Evolutionary conservation across 2,888 invertebrate genomes (phyloP), one percentile per base, ranked within the genome.

Genomic region (Drosophila demipolita): DNA sequence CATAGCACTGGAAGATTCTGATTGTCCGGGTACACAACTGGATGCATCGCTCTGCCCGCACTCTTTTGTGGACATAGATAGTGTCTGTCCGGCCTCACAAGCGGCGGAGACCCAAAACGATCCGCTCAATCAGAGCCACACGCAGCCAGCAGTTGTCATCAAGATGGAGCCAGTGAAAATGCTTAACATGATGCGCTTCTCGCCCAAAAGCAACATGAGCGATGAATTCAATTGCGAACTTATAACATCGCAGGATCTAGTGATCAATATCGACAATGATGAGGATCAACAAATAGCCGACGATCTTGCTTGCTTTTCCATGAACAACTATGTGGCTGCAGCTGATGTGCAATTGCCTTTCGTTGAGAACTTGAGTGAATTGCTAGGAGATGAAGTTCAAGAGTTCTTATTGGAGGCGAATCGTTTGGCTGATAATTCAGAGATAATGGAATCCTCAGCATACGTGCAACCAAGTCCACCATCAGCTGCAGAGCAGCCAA

Each of bases 121-220:
- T 68, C 83, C 83, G 6, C 76, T 83, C 1, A 48, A 72, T 33
- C 35, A 71, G n/a, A 68, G 33, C 26, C 20, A 23, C 12, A 2
- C n/a, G 1, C 3, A 53, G 8, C 0, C 29, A 26, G 12, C 38
- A 32, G 26, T 50, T 40, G 12, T 12, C 2, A n/a, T 82, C 7
- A 81, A 81, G n/a, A 12, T 38, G 26, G 86, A 90, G n/a, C 72
- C 80, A 0, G 11, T 87, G 0, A 35, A 45, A 1, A 77, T 80
- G 11, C 78, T 88, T 0, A 52, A 71, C 35, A 67, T 57, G 17
- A 23, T 85, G 57, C 83, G 86, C 3, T 82, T 82, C 36, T n/a
- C 48, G 1, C 35, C 66, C 1, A 48, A 48, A 7, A 72, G 48
- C 55, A 57, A n/a, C 4, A 11, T 40, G 1, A 66, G 17, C n/a